Base-by-base conservation (phyloP, 2,797 vertebrate genomes). In the Alca torda region DNA sequence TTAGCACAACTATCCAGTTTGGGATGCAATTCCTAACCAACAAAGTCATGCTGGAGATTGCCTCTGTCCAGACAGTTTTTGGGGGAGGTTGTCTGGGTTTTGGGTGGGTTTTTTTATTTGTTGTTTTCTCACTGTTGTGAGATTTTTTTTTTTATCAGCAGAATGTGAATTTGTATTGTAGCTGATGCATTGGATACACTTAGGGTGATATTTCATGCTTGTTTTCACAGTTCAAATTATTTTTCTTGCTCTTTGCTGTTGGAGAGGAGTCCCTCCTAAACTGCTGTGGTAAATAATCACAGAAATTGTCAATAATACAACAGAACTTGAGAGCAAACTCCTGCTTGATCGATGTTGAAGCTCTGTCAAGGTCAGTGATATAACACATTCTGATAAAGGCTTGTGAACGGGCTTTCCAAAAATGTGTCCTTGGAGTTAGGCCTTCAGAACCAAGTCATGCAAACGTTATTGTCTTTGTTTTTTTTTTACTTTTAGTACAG, bases 81-180 rank as follows among this genome's bases (percentile, higher is more conserved):
- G 4, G 1, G 3, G 31, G 16, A 0, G 0, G 4, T 64, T 63
- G 30, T 31, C 28, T 65, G 30, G 35, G 1, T 18, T 65, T 69
- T 64, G 43, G 57, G 45, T 50, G 12, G 1, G 6, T 2, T 28
- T 26, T 25, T 69, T 46, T 45, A 21, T 48, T 5, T 46, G 20
- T 37, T 20, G 48, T 63, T 31, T 28, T 56, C 46, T 12, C 46
- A 46, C 10, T 46, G 9, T 33, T 46, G 69, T 15, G 30, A 69
- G 41, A 33, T 30, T 11, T 0, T 46, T 46, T 83, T 63, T 84
- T 84, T 76, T 48, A 20, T 57, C n/a, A 69, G n/a, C 43, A 28
- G 6, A 2, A 1, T 50, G 12, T 8, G 16, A 53, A 53, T 86
- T 85, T 92, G 65, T 48, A 9, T 80, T 70, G 37, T 41, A 35